A percentile compares a stretch with the other conserved stretches of the same genome.
Conservation (phyloP, 2,888 invertebrate species). For the Heliconius sara region DNA sequence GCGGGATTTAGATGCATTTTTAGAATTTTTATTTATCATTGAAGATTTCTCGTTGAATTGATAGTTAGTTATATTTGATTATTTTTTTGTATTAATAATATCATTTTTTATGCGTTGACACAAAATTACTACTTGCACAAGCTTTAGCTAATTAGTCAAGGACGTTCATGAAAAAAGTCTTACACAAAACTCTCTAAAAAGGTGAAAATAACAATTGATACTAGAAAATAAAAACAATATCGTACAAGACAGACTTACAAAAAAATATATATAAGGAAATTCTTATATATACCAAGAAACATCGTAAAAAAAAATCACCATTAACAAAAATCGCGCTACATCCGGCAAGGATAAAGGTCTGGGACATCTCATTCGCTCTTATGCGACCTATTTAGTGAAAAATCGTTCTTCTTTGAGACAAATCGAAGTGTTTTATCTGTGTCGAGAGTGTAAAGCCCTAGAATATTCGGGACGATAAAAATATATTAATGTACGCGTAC, state of each 20-base stretch:
- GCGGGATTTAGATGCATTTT: no score
- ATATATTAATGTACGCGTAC: not conserved
- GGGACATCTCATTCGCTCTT: constrained; percentile 35
- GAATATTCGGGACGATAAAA: constrained; percentile 16
- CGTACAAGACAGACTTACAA: not conserved
- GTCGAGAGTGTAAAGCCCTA: constrained; percentile 56
- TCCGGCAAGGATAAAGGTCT: constrained; percentile 31
- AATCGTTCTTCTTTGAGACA: constrained; percentile 61
- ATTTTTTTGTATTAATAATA: no score
- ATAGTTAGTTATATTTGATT: no score
- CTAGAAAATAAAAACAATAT: no score
- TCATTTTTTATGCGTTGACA: no score
- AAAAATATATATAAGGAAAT: not conserved
- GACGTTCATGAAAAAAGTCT: no score
- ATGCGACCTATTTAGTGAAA: constrained; percentile 58
- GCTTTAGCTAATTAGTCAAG: no score
- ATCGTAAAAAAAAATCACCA: constrained; percentile 27
- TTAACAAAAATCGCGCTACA: constrained; percentile 32
- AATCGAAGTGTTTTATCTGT: constrained; percentile 68
- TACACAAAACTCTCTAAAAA: no score
- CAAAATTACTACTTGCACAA: no score
- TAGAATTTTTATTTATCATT: no score
- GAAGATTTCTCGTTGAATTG: no score
- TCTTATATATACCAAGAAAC: not conserved
- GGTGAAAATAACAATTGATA: no score